Base-by-base conservation (phyloP, 2,888 invertebrate genomes). In the Drosophila merina region DNA sequence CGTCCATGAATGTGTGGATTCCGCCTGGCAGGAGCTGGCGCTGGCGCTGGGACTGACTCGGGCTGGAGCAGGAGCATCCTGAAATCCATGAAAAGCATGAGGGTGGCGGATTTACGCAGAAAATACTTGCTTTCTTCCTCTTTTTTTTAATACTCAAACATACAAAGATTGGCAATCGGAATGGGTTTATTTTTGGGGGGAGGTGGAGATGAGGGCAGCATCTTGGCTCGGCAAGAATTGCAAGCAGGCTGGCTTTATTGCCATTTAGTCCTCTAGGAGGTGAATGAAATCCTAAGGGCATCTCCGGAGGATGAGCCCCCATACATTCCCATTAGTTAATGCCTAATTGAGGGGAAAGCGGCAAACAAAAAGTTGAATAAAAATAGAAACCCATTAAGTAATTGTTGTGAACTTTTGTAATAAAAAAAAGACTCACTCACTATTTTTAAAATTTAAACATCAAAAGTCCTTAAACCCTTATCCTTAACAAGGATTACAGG, bases 91-190 rank as follows among this genome's bases (percentile, higher is more conserved):
- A 14, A 44, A 20, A 44, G 67, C 73, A 73, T 73, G 74, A 57
- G 58, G 31, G 69, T 55, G 56, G 71, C 71, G 73, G 84, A 83
- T 80, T 85, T 85, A 85, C 82, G 86, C 85, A 82, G 70, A 63
- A 69, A 54, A 54, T 49, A 47, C 50, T 63, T 40, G 55, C 28
- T 67, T 49, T 55, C 48, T 60, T 44, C 57, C 26, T 36, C 28
- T 40, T 68, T 52, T 72, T 74, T 66, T 77, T 82, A 87, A 86
- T 83, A 83, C 82, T 36, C 88, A 87, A 87, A 79, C 86, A 82
- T 83, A 82, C 82, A 82, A 82, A 85, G 88, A 87, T 82, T 87
- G 72, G 72, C 76, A 79, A 86, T 85, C 74, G 83, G 79, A 74
- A 71, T 60, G 62, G 45, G 14, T 20, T 28, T 5, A 5, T 12